Evolutionary conservation across 1,140 invertebrate species (phyloP), one percentile per base, ranked within the genome.

Genomic region (Leptinotarsa texana): DNA sequence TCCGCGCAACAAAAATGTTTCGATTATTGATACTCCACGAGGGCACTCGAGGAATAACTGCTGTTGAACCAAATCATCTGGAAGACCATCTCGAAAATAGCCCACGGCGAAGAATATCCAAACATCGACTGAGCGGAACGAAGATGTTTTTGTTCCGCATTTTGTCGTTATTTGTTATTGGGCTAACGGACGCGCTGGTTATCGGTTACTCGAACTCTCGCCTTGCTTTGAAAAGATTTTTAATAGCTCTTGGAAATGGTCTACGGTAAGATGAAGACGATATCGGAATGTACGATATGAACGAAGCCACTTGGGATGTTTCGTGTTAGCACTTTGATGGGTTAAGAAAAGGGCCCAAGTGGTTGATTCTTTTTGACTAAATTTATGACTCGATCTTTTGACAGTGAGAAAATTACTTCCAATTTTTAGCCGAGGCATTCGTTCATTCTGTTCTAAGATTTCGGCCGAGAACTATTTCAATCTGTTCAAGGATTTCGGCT

Each of bases 181-280:
- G 15, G 4, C 51, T 57, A 57, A 57, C 51, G 51, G 51, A 15
- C 51, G 2, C 51, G 51, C n/a, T 57, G n/a, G 51, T 57, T 57
- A 57, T 15, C 51, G 51, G 51, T 57, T 57, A 57, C 51, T 57
- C 51, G 51, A 57, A 57, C 51, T 57, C 51, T 18, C 51, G 51
- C 51, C n/a, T 18, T 42, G 33, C 33, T 11, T 42, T 8, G 8
- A 57, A 57, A 18, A 18, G 51, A 57, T 57, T 57, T 2, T 57
- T 57, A 57, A 57, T 57, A 57, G 4, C 33, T 42, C 33, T 42
- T 42, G 33, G 33, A 42, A 42, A 42, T 42, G 33, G 33, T 42
- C 33, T 42, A 42, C 33, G 33, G 33, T 42, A 42, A 8, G 33
- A 42, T 42, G 33, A 11, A 42, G 33, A 42, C 33, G 33, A 42